Conservation (phyloP, 2,113 vertebrate species). For the Calypte anna region DNA sequence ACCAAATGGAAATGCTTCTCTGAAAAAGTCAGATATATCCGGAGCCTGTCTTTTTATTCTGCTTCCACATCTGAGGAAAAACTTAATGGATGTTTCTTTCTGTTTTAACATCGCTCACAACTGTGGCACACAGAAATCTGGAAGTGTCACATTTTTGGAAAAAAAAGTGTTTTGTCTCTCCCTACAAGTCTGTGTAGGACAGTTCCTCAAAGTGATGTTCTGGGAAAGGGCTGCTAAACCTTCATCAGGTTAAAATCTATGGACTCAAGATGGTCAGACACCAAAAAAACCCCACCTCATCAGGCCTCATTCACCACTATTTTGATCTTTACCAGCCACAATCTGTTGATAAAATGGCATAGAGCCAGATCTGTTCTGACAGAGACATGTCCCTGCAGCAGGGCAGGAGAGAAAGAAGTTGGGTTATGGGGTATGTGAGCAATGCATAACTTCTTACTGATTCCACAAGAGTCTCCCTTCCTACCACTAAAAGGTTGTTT, state of each 20-base stretch:
- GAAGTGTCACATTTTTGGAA: neutral
- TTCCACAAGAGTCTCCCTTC: neutral
- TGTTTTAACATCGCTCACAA: neutral
- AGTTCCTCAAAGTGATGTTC: neutral
- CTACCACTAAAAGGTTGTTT: neutral
- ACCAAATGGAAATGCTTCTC: neutral
- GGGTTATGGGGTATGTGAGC: neutral
- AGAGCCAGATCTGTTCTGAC: neutral
- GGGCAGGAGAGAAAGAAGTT: neutral
- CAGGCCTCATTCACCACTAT: neutral
- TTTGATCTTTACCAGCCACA: neutral
- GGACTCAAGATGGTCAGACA: neutral
- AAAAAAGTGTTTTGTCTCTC: neutral
- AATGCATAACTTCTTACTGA: neutral
- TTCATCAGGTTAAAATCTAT: neutral
- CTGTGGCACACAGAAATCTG: neutral
- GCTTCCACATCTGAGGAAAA: neutral
- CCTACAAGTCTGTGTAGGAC: neutral
- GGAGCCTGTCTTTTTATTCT: neutral
- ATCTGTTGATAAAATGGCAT: neutral
- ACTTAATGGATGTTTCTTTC: neutral
- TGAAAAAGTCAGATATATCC: neutral
- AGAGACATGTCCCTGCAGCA: neutral
- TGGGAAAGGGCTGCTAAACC: neutral
- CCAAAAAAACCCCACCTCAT: neutral